Base-by-base conservation (phyloP, 2,113 vertebrate species). In the Ranitomeya variabilis region DNA sequence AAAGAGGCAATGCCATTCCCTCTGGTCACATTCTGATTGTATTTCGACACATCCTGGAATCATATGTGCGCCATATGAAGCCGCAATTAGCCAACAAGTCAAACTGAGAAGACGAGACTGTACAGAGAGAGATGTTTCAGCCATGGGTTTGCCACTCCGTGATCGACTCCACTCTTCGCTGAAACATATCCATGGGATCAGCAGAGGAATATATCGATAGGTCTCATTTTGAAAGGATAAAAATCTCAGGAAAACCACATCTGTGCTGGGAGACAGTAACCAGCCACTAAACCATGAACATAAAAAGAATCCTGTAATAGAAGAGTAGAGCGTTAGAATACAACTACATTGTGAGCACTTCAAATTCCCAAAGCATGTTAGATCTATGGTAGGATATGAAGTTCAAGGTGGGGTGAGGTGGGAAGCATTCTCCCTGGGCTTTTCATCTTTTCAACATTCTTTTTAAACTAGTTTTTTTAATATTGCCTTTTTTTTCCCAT, bases 211-310 rank as follows among this genome's bases (percentile, higher is more conserved):
- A 1, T 92, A 92, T 1, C 71, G 64, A 76, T 96, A 96, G 2
- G 92, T 92, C 89, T 95, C 92, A 87, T 94, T 91, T 55, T 95
- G 93, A 78, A 96, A 95, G 31, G 95, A 91, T 85, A 95, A 91
- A 91, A 94, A 94, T 79, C 93, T 94, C 71, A 96, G 90, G 31
- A 94, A 92, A 11, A 95, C 91, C 86, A 92, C 31, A 0, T 95
- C 93, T 3, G 90, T 62, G 0, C 85, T 69, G 0, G 60, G 26
- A 18, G 90, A 57, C 14, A 91, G 80, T 87, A 4, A 18, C 73
- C 57, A 92, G 23, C 92, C 93, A 93, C 85, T 85, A 87, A 19
- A 91, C 89, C 91, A 93, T 60, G 95, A 83, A 74, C 90, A 74
- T 81, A 87, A 45, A 80, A 96, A 90, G 84, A 94, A 94, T 52